Evolutionary conservation across 2,888 invertebrate species (phyloP), one percentile per base, ranked within the genome.

Genomic region (Andricus quercusramuli): DNA sequence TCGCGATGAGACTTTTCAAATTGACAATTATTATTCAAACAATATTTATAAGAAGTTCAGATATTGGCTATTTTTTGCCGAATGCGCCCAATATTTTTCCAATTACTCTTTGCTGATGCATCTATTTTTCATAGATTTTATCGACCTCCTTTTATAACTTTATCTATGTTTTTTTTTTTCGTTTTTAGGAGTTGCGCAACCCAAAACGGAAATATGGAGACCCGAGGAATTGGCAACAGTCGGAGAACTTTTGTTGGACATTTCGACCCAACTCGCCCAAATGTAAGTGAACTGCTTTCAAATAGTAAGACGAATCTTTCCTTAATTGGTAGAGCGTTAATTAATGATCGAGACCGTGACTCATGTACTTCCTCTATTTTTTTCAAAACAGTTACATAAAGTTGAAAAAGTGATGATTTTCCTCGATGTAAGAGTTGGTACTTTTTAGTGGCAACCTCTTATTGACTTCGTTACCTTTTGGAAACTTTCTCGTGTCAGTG

Each of bases 151-250:
- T 25, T 25, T 25, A 25, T 3, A 32, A 32, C 32, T 8, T 32
- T 32, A 32, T 32, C 6, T 37, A 9, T 37, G 37, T 37, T 9
- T 2, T 59, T 59, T 56, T 8, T 59, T 59, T 59, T 11, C n/a
- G 4, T 59, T 79, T 93, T n/a, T 93, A 98, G 97, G 96, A 93
- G 96, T 97, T 44, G 95, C 96, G 17, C 96, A 96, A 88, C 97
- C 97, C 0, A 96, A 96, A 90, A 95, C 96, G 25, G 96, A 97
- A 86, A 85, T 88, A 37, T 97, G 97, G 96, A 96, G 96, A 90
- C 95, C 97, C 0, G 97, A 97, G 93, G 96, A 98, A 89, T 95
- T 97, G 86, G 97, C 97, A 59, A 96, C 97, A 47, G 96, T 97
- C 70, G 98, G 97, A 56, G 97, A 98, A 93, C 94, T 98, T 56